Percentiles rank a stretch among this genome's conserved stretches.
Conservation (phyloP, 2,797 vertebrate species). For the Protonibea diacanthus region DNA sequence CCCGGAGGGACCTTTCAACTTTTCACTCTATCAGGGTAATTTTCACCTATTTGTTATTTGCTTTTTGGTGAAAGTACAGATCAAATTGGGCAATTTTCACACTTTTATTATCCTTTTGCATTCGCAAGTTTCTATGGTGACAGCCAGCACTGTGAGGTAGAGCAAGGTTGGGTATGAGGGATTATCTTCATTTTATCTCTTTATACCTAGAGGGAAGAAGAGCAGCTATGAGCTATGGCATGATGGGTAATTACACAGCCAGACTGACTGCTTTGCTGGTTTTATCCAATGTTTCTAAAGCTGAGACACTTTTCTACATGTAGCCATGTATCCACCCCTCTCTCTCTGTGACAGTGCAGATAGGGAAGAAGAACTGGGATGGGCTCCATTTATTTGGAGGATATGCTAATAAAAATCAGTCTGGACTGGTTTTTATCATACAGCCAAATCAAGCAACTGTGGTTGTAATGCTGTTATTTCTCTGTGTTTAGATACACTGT, state of each 20-base stretch:
- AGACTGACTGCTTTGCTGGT: conserved; percentile 50
- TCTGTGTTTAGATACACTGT: conserved; percentile 7
- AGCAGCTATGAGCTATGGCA: conserved; percentile 30
- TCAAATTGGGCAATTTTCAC: conserved; percentile 53
- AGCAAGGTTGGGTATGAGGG: conserved; percentile 39
- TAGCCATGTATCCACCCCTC: not conserved
- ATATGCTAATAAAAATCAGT: conserved; percentile 32
- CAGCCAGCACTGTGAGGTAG: conserved; percentile 19
- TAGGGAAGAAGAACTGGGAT: conserved; percentile 9
- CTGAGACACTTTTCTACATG: conserved; percentile 33
- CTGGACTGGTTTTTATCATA: conserved; percentile 5
- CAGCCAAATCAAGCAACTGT: conserved; percentile 6
- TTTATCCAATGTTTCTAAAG: conserved; percentile 40
- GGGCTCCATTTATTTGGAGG: conserved; percentile 24
- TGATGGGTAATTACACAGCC: conserved; percentile 63
- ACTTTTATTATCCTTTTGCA: conserved; percentile 51
- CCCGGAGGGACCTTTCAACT: not conserved
- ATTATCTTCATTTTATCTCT: conserved; percentile 68
- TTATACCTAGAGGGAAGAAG: conserved; percentile 43
- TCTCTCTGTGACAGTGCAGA: conserved; percentile 27
- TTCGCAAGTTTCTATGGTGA: conserved; percentile 62
- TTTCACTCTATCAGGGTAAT: not conserved
- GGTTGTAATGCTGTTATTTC: not conserved
- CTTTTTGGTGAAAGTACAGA: conserved; percentile 34
- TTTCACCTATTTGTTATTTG: conserved; percentile 17